Evolutionary conservation across 2,113 vertebrate species (phyloP).

Genomic region (Percopsis transmontana): DNA sequence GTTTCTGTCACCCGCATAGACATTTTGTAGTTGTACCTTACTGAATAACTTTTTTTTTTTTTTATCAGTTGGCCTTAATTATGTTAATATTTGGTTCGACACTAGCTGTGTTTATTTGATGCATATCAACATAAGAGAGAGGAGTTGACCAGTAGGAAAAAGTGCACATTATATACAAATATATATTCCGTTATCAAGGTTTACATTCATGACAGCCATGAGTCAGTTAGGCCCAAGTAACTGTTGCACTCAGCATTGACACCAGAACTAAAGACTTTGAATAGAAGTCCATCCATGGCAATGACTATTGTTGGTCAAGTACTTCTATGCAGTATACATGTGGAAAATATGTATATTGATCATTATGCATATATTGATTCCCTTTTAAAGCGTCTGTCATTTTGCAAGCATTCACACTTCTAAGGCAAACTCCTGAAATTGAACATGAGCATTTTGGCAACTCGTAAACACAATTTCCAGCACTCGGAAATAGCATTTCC

Average conservation of each 20-base stretch:
- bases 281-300: constrained; percentile 23
- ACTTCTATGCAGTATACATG: constrained; percentile 61
- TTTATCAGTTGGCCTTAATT: neutral
- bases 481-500: constrained; percentile 32
- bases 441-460: constrained; percentile 30
- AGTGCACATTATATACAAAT: neutral
- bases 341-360: constrained; percentile 51
- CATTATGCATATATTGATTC: neutral
- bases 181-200: neutral
- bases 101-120: neutral
- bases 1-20: neutral
- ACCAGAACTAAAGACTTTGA: constrained; percentile 3
- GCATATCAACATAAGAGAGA: neutral
- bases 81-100: no score
- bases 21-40: constrained; percentile 26
- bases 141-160: neutral
- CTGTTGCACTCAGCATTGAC: neutral
- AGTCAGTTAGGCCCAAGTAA: constrained; percentile 3
- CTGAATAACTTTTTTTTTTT: neutral
- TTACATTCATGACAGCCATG: neutral
- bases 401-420: constrained; percentile 5
- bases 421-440: constrained; percentile 11
- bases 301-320: neutral
- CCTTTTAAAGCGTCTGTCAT: constrained; percentile 14
- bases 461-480: neutral